These are phyloP conservation scores for Calameuta pallipes DNA, from an alignment of 2,888 invertebrate species.

Conservation along the genomic window DNA sequence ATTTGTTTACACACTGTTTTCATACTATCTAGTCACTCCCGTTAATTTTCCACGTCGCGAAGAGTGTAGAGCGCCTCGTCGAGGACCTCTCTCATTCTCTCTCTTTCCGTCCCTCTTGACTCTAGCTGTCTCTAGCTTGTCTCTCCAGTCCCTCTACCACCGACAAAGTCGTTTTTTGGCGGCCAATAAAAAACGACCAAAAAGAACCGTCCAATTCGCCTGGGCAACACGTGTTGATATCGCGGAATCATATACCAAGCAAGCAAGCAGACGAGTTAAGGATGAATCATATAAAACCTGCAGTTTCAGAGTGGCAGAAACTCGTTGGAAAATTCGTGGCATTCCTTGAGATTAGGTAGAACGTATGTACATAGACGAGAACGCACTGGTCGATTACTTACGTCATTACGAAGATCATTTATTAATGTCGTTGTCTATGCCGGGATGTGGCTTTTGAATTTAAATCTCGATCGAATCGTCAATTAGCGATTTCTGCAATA, in stretches of 20 bases:
- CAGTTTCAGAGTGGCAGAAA: not conserved
- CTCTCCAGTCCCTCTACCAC: not conserved
- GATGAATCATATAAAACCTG: conserved; percentile 18
- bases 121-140: conserved; percentile 14
- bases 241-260: conserved; percentile 4
- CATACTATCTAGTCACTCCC: conserved; percentile 33
- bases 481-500: not conserved
- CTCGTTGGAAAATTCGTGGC: not conserved
- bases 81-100: not conserved
- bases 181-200: not conserved
- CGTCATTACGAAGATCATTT: not conserved
- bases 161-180: not conserved
- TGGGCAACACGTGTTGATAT: conserved; percentile 35
- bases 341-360: not conserved
- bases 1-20: conserved; percentile 39
- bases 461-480: not conserved
- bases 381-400: not conserved
- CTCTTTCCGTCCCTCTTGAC: conserved; percentile 15
- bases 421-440: not conserved
- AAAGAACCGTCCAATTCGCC: conserved; percentile 13
- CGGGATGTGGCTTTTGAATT: not conserved
- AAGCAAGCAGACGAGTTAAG: conserved; percentile 22
- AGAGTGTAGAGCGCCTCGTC: conserved; percentile 13
- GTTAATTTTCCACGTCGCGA: conserved; percentile 29
- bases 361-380: not conserved